Evolutionary conservation across 2,888 invertebrate genomes (phyloP).

Genomic region (Brachynemurus nebulosus): DNA sequence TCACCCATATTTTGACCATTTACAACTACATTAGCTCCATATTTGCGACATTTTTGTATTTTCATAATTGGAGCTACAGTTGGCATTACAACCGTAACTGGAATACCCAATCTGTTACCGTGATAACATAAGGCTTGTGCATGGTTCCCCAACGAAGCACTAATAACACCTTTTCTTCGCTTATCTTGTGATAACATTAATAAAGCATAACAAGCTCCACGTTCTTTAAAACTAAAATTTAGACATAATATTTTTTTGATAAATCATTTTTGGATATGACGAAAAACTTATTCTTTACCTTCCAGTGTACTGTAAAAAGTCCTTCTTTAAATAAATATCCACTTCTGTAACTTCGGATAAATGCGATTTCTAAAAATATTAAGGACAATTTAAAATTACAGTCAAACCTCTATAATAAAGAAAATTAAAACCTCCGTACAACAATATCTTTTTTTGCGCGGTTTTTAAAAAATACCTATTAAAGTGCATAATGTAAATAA

Average conservation of each 20-base stretch:
- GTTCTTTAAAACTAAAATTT: conserved; percentile 71
- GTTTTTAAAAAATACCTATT: no score
- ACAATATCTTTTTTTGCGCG: no score
- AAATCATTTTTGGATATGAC: no score
- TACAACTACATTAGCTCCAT: conserved; percentile 72
- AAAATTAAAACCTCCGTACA: no score
- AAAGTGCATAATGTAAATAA: no score
- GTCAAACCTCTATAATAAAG: no score
- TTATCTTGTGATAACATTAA: conserved; percentile 59
- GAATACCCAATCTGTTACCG: conserved; percentile 43
- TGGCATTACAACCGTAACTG: conserved; percentile 82
- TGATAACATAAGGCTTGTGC: conserved; percentile 68
- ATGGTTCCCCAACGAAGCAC: conserved; percentile 90
- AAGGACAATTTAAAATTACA: background rate
- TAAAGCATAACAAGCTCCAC: conserved; percentile 80
- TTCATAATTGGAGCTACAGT: conserved; percentile 92
- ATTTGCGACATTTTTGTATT: conserved; percentile 72
- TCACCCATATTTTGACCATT: conserved; percentile 73
- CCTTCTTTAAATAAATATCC: conserved; percentile 86
- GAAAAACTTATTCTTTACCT: conserved; percentile 44
- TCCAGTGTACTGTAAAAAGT: conserved; percentile 89
- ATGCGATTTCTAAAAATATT: conserved; percentile 56
- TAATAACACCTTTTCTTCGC: conserved; percentile 66
- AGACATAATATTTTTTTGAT: background rate
- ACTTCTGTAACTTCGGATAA: conserved; percentile 65